Evolutionary conservation across 2,888 invertebrate species (phyloP).

Genomic region (Andrena hattorfiana): DNA sequence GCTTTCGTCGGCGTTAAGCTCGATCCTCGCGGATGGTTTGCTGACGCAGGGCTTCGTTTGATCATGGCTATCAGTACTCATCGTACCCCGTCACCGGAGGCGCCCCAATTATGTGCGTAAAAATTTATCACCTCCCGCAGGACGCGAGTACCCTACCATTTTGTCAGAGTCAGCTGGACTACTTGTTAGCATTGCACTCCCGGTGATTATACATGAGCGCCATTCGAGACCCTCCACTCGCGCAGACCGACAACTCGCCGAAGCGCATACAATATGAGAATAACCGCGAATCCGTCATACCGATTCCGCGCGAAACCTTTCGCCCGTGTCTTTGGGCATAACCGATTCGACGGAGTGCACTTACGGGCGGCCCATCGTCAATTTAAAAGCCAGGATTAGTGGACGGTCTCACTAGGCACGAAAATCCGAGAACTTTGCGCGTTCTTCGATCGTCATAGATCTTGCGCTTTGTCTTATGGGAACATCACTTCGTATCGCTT

Average conservation of each 20-base stretch:
- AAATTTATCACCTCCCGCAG: slow-evolving; percentile 69
- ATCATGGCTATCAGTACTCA: slow-evolving; percentile 80
- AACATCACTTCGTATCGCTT: slow-evolving; percentile 47
- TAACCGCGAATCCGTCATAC: slow-evolving; percentile 68
- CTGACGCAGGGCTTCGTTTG: slow-evolving; percentile 75
- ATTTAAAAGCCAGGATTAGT: slow-evolving; percentile 40
- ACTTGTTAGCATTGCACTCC: slow-evolving; percentile 76
- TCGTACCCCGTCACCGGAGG: slow-evolving; percentile 71
- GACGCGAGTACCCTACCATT: slow-evolving; percentile 75
- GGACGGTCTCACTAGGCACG: slow-evolving; percentile 59
- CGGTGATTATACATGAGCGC: slow-evolving; percentile 64
- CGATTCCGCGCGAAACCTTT: slow-evolving; percentile 54
- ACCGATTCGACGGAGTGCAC: slow-evolving; percentile 26
- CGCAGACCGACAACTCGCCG: slow-evolving; percentile 71
- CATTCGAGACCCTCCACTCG: slow-evolving; percentile 69
- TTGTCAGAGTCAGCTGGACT: slow-evolving; percentile 78
- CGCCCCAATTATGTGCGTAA: slow-evolving; percentile 62
- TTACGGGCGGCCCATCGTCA: slow-evolving; percentile 48
- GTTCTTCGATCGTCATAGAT: slow-evolving; percentile 70
- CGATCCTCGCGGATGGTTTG: slow-evolving; percentile 67
- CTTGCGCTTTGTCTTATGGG: slow-evolving; percentile 54
- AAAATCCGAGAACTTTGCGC: slow-evolving; percentile 69
- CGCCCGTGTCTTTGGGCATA: slow-evolving; percentile 32
- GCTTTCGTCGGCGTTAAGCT: slow-evolving; percentile 67
- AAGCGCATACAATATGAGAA: slow-evolving; percentile 65